These are phyloP conservation scores for Cyprinus carpio DNA, from an alignment of 2,113 vertebrate genomes.

Conservation along the genomic window DNA sequence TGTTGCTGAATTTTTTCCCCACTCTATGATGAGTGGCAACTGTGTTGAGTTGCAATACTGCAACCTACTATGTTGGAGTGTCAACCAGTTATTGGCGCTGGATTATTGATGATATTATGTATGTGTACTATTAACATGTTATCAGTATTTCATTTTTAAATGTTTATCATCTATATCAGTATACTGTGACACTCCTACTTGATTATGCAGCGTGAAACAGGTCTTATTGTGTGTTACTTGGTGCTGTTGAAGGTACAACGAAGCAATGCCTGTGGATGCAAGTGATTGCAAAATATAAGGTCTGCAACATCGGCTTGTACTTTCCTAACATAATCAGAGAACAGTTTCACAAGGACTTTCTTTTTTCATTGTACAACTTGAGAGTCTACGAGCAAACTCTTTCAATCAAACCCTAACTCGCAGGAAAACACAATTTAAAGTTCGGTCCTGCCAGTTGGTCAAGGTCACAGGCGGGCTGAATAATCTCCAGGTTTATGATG, in stretches of 20 bases:
- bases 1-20: too few species aligned
- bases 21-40: too few species aligned
- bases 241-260: not conserved
- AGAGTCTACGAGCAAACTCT: not conserved
- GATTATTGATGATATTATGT: too few species aligned
- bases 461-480: slow-evolving; percentile 7
- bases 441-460: not conserved
- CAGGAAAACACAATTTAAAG: slow-evolving; percentile 25
- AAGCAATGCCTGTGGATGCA: not conserved
- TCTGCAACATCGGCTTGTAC: not conserved
- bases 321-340: not conserved
- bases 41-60: not conserved
- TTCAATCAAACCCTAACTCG: slow-evolving; percentile 31
- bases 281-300: not conserved
- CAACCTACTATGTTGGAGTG: too few species aligned
- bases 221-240: not conserved
- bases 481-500: slow-evolving; percentile 38
- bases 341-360: not conserved
- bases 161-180: not conserved
- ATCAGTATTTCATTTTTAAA: not conserved
- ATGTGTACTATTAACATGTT: not conserved
- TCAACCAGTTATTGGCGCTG: too few species aligned
- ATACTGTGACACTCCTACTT: not conserved
- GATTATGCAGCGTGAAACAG: not conserved
- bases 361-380: not conserved